phyloP scores from a whole-genome alignment of 2,113 vertebrate species.

The Tyrannus savana region DNA sequence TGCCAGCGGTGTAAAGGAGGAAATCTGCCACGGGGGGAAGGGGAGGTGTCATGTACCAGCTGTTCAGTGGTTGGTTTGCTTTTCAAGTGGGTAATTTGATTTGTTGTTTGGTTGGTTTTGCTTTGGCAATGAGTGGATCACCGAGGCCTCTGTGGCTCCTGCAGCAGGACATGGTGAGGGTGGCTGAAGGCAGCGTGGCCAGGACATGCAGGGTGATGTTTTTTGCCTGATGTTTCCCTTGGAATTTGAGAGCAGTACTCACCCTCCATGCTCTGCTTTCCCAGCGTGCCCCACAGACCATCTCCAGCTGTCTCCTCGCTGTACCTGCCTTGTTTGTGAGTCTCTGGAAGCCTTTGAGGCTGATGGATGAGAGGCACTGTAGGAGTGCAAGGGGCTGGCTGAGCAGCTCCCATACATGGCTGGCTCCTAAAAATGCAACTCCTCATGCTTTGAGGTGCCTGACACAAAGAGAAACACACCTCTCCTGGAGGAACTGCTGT shows the following conservation, averaged over 20 bases:
- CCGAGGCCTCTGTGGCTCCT: neutral
- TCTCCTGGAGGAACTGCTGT: neutral
- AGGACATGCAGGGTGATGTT: neutral
- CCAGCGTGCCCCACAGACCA: fast-evolving
- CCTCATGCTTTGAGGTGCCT: neutral
- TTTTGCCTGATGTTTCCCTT: neutral
- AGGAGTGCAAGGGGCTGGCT: neutral
- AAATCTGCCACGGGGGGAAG: neutral
- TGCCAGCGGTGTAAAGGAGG: neutral
- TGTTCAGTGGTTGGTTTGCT: neutral
- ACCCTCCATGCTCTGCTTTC: neutral
- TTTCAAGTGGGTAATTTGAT: neutral
- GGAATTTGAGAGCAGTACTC: neutral
- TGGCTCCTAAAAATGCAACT: neutral
- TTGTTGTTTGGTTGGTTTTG: neutral
- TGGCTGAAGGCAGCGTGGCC: neutral
- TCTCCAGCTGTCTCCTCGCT: neutral
- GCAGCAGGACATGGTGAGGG: neutral
- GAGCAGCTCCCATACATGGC: fast-evolving
- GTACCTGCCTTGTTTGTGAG: fast-evolving
- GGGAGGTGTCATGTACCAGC: neutral
- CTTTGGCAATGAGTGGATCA: neutral
- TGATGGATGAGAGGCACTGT: fast-evolving
- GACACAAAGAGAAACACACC: neutral
- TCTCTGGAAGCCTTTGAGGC: neutral